A percentile compares a stretch with the other conserved stretches of the same genome.
These are phyloP conservation scores for Argyra leucocephala DNA, from an alignment of 2,888 invertebrate species.

Conservation along the genomic window DNA sequence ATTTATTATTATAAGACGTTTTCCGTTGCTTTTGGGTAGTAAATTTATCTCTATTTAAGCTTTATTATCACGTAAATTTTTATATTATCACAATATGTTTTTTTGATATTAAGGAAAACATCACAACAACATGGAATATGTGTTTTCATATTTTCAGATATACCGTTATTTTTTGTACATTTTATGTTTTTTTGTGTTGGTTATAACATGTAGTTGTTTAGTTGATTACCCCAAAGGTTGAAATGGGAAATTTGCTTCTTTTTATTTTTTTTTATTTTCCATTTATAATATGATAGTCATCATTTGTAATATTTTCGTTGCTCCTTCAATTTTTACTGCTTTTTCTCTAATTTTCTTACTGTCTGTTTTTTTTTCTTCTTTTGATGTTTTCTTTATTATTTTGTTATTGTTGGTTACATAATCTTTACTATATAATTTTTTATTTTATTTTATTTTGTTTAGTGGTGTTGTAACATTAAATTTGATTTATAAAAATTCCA, in stretches of 20 bases:
- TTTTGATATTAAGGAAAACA: not conserved
- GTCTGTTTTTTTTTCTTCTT: not conserved
- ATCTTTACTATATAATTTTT: not conserved
- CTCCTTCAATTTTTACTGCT: not conserved
- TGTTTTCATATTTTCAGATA: not conserved
- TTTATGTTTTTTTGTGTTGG: not conserved
- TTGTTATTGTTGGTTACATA: not conserved
- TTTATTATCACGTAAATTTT: conserved; percentile 3
- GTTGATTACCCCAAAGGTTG: conserved; percentile 4
- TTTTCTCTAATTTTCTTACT: not conserved
- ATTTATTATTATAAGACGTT: not conserved
- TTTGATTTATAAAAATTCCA: not conserved
- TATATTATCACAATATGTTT: conserved; percentile 4
- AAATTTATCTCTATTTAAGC: conserved; percentile 4
- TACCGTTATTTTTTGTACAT: not conserved
- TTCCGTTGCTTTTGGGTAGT: not conserved
- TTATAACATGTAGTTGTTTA: not conserved
- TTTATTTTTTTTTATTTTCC: not conserved
- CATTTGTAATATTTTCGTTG: not conserved
- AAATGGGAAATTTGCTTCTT: not conserved
- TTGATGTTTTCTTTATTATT: not conserved
- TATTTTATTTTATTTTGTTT: not conserved
- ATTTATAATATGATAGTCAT: conserved; percentile 1
- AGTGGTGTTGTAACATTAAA: not conserved
- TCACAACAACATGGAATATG: no score